Conservation (phyloP, 2,888 invertebrate species). For the Corbicula japonica region DNA sequence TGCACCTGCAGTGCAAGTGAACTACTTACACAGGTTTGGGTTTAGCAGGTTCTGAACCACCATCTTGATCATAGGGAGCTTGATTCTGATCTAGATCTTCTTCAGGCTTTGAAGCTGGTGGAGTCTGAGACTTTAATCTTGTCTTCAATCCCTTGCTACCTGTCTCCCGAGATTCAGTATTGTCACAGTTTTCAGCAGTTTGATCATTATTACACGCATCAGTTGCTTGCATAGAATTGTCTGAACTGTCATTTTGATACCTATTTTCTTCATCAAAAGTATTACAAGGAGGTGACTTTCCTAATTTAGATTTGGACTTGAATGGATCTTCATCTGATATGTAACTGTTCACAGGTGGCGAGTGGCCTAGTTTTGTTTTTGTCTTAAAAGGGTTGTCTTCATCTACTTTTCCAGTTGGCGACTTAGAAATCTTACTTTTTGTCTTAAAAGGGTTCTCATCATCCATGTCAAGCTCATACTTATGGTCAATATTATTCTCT, state of each 20-base stretch:
- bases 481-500: no score
- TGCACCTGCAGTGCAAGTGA: neutral
- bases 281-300: conserved; percentile 68
- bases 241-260: conserved; percentile 12
- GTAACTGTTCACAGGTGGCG: conserved; percentile 66
- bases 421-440: conserved; percentile 14
- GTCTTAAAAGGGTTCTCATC: conserved; percentile 10
- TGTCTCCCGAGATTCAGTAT: conserved; percentile 52
- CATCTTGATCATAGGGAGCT: conserved; percentile 41
- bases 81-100: conserved; percentile 15
- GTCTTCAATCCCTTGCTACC: conserved; percentile 43
- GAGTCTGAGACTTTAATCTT: conserved; percentile 45
- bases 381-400: conserved; percentile 80
- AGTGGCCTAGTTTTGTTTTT: conserved; percentile 72
- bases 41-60: conserved; percentile 42
- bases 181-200: conserved; percentile 26
- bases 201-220: neutral
- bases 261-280: conserved; percentile 13
- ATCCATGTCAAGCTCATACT: neutral
- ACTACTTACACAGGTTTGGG: conserved; percentile 51
- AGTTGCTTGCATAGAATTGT: neutral
- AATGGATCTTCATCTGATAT: conserved; percentile 75
- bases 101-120: conserved; percentile 14
- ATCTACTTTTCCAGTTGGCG: conserved; percentile 40
- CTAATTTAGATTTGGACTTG: conserved; percentile 67